Conservation (phyloP, 2,113 vertebrate genomes). For the Podarcis raffonei region DNA sequence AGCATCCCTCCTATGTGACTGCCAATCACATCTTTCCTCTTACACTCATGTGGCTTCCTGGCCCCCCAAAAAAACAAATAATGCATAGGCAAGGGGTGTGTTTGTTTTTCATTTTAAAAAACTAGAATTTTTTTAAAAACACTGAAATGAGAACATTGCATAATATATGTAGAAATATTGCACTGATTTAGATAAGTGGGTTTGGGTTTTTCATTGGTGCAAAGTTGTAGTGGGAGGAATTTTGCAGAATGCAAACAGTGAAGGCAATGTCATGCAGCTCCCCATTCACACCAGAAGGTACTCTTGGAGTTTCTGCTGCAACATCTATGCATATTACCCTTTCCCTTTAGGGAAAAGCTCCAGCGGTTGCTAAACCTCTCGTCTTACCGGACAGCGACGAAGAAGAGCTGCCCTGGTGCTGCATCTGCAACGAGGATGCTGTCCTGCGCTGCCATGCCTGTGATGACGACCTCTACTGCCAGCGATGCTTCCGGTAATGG, state of each 20-base stretch:
- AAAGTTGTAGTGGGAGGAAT: background rate
- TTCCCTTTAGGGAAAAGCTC: conserved; percentile 38
- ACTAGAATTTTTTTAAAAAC: background rate
- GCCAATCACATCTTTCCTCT: background rate
- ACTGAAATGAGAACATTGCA: background rate
- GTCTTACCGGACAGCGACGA: conserved; percentile 76
- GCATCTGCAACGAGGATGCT: conserved; percentile 93
- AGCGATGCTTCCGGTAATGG: conserved; percentile 89
- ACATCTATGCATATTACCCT: background rate
- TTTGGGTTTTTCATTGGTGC: background rate
- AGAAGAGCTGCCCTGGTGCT: conserved; percentile 96
- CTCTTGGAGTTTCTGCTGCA: background rate
- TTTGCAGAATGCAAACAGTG: background rate
- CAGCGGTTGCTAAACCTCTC: conserved; percentile 27
- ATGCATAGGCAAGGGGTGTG: background rate
- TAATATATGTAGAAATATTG: background rate
- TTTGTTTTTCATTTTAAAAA: background rate
- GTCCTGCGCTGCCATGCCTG: conserved; percentile 89
- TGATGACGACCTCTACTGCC: conserved; percentile 91
- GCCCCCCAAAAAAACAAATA: background rate
- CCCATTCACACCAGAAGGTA: background rate
- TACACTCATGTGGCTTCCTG: background rate
- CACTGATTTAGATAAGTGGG: background rate
- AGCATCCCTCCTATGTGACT: background rate
- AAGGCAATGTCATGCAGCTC: background rate